Evolutionary conservation across 2,888 invertebrate species (phyloP), one percentile per base, ranked within the genome.

Genomic region (Eurytoma californica): DNA sequence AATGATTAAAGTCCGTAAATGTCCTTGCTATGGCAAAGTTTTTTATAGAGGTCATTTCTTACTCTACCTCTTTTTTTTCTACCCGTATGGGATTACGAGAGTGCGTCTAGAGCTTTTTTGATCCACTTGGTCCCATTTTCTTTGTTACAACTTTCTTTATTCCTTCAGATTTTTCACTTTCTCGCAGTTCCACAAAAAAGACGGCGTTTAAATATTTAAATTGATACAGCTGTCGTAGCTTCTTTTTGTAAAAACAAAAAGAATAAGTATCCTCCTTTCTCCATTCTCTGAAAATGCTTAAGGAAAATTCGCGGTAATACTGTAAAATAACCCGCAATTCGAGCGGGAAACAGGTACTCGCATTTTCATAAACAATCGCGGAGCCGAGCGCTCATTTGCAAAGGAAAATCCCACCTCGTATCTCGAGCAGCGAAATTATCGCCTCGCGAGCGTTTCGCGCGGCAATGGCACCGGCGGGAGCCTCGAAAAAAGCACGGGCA

Each of bases 101-200:
- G 47, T 65, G 30, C 55, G 30, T 28, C 7, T 13, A 24, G 18
- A 55, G 39, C 47, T 61, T 67, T 67, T 60, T 73, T 73, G 28
- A 68, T 75, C 51, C 28, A 9, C 49, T 68, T n/a, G n/a, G 49
- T 60, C 70, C 70, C 66, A 60, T 74, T 70, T 49, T 65, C 73
- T 79, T 58, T 51, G 51, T 69, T 70, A 63, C 66, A 69, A 68
- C 60, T 66, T 70, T 49, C 53, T 49, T 65, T 39, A 55, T 39
- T 53, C 2, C 30, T 57, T 53, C n/a, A n/a, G 13, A 70, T 57
- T 57, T 69, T 57, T 39, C 53, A 53, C 5, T 53, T 53, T n/a
- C 53, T 3, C 14, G 61, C 14, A 3, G 30, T 28, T 39, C 16
- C 14, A 39, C 18, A 2, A n/a, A 20, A 57, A 20, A 20, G 18